These are phyloP conservation scores for Echinometra lucunter DNA, from an alignment of 53 echinoderm and acorn worm genomes.

Conservation along the genomic window DNA sequence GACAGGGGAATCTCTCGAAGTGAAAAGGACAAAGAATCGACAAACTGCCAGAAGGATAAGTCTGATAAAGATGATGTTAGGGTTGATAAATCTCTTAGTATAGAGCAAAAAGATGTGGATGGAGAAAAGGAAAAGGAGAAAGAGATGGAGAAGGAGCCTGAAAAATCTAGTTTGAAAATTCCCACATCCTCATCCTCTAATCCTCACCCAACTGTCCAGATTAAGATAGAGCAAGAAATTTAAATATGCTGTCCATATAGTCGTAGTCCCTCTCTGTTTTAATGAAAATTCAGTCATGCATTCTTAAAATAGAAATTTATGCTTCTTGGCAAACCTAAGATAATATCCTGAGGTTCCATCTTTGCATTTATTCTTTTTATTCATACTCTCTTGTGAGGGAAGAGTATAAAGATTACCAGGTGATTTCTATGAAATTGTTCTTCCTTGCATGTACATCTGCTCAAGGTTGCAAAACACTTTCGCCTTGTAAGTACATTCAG, in stretches of 20 bases:
- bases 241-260: too few relatives aligned
- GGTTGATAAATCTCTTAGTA: too few relatives aligned
- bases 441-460: not conserved
- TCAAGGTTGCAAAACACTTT: not conserved
- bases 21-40: not conserved
- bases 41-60: not conserved
- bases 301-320: not conserved
- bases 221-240: constrained; percentile 57
- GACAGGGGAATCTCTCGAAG: not conserved
- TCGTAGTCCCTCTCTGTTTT: too few relatives aligned
- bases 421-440: not conserved
- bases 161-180: not conserved
- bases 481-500: not conserved
- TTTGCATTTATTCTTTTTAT: not conserved
- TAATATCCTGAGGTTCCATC: not conserved
- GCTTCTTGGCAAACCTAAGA: not conserved
- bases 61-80: not conserved
- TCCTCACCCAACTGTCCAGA: constrained; percentile 24
- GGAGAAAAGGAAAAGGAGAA: constrained; percentile 6
- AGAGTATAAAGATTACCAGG: not conserved
- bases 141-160: constrained; percentile 23
- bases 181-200: not conserved
- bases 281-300: not conserved
- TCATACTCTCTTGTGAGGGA: not conserved
- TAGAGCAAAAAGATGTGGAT: not conserved